These are phyloP conservation scores for Aphelocoma californica DNA, from an alignment of 2,797 vertebrate genomes.

Conservation along the genomic window DNA sequence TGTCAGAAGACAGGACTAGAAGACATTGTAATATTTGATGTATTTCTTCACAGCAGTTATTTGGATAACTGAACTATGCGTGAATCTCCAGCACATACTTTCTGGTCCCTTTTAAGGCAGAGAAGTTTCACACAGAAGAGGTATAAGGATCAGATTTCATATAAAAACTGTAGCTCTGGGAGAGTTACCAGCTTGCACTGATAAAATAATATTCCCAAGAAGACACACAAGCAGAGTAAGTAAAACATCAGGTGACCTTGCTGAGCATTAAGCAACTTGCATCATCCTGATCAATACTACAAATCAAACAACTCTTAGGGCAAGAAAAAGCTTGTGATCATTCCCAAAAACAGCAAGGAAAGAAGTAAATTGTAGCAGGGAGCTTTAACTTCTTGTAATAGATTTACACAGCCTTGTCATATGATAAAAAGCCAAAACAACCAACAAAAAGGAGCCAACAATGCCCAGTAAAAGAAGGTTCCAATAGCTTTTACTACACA, in stretches of 20 bases:
- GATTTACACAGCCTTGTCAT: background rate
- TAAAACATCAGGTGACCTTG: background rate
- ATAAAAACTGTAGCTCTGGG: background rate
- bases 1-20: background rate
- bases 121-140: background rate
- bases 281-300: background rate
- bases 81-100: background rate
- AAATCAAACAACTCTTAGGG: background rate
- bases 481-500: background rate
- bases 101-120: background rate
- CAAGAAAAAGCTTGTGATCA: background rate
- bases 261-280: background rate
- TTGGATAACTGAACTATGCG: background rate
- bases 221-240: background rate
- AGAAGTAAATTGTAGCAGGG: background rate
- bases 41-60: background rate
- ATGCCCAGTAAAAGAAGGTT: background rate
- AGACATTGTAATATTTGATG: background rate
- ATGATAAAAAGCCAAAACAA: background rate
- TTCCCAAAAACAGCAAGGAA: background rate
- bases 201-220: background rate
- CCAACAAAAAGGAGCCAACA: background rate
- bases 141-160: background rate
- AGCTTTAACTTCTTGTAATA: background rate
- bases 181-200: background rate